Evolutionary conservation across 1,140 invertebrate genomes (phyloP).

Genomic region (Formica exsecta): DNA sequence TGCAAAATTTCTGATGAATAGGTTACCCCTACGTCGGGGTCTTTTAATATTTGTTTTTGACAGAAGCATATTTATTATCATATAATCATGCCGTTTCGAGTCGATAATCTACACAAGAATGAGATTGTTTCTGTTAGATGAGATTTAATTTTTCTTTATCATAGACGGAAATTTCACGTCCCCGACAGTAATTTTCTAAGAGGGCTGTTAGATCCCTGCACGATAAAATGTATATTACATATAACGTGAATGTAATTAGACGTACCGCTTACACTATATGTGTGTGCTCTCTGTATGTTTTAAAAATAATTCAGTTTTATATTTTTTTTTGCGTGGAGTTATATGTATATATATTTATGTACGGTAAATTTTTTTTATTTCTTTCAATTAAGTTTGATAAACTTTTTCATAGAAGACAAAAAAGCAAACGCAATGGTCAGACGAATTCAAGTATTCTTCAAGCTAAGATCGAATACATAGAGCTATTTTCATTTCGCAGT

Average conservation of each 20-base stretch:
- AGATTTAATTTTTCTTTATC: neutral
- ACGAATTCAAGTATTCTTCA: neutral
- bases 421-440: neutral
- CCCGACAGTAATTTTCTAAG: neutral
- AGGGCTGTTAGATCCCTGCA: neutral
- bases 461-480: neutral
- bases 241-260: constrained; percentile 2
- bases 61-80: neutral
- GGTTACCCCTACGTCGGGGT: neutral
- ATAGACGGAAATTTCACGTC: neutral
- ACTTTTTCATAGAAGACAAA: neutral
- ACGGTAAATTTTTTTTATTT: neutral
- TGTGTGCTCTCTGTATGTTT: neutral
- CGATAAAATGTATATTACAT: neutral
- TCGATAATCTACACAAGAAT: neutral
- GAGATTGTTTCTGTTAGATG: neutral
- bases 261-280: neutral
- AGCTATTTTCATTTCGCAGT: constrained; percentile 11
- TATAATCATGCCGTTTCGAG: neutral
- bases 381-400: constrained; percentile 8
- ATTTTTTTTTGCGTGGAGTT: neutral
- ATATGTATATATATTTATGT: neutral
- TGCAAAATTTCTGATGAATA: constrained; percentile 14
- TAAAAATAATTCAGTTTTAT: constrained; percentile 12
- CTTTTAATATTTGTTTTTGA: neutral